A percentile compares a stretch with the other conserved stretches of the same genome.
These are phyloP conservation scores for Dryococelus australis DNA, from an alignment of 2,888 invertebrate genomes.

Conservation along the genomic window DNA sequence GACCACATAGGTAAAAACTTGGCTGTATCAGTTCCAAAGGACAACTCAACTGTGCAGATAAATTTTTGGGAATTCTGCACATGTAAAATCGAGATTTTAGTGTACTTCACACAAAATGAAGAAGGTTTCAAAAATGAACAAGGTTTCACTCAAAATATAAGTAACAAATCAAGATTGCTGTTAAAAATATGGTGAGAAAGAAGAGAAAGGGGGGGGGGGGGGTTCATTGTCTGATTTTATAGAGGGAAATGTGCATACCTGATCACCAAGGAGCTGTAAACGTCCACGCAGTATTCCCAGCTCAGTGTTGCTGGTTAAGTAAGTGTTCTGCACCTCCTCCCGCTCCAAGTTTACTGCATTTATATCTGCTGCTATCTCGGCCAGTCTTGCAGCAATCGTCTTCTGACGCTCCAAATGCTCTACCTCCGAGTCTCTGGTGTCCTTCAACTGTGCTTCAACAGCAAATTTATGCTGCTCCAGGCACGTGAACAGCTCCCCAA, in stretches of 20 bases:
- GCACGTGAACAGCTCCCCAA: background rate
- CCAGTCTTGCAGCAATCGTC: background rate
- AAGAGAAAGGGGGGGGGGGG: too few relatives aligned
- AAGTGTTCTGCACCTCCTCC: background rate
- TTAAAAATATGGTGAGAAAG: too few relatives aligned
- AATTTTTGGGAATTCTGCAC: too few relatives aligned
- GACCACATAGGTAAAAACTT: too few relatives aligned
- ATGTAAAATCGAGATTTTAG: too few relatives aligned
- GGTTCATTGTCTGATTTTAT: too few relatives aligned
- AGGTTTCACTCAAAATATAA: too few relatives aligned
- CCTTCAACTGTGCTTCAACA: background rate
- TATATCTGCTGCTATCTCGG: background rate
- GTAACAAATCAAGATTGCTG: too few relatives aligned
- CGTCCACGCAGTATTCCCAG: background rate
- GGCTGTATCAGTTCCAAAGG: too few relatives aligned
- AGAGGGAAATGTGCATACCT: background rate
- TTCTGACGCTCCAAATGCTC: background rate
- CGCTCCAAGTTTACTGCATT: background rate
- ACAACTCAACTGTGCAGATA: too few relatives aligned
- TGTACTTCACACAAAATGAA: too few relatives aligned
- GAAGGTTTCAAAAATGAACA: too few relatives aligned
- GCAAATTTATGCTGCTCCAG: background rate
- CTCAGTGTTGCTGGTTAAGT: background rate
- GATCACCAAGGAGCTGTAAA: background rate
- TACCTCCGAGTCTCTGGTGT: background rate